Percentiles rank a stretch among this genome's conserved stretches.
Evolutionary conservation across 2,113 vertebrate species (phyloP).

Genomic region (Pleuronectes platessa): DNA sequence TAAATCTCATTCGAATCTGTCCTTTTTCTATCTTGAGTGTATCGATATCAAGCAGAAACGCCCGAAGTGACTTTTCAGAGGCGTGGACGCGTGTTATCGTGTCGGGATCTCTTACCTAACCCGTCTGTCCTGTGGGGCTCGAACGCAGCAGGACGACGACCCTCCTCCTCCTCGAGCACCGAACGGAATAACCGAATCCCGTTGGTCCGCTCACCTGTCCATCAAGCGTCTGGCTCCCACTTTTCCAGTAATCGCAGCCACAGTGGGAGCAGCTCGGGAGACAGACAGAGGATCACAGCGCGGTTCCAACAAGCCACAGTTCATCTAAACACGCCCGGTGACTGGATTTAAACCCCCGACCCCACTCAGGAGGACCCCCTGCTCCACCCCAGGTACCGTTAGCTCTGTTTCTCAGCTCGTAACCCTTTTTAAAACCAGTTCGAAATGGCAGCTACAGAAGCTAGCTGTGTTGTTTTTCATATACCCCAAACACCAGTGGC

Average conservation of each 20-base stretch:
- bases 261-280: conserved; percentile 18
- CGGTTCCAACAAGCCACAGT: not conserved
- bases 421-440: not conserved
- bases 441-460: conserved; percentile 6
- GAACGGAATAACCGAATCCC: not conserved
- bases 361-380: not conserved
- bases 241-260: conserved; percentile 70
- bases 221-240: conserved; percentile 29
- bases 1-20: too few species aligned
- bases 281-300: not conserved
- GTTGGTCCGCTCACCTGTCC: conserved; percentile 55
- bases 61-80: not conserved
- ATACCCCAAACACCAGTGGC: conserved; percentile 46
- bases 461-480: conserved; percentile 43
- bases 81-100: not conserved
- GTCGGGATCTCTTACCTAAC: not conserved
- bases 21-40: too few species aligned
- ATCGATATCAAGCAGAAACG: too few species aligned
- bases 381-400: conserved; percentile 55
- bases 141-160: conserved; percentile 37
- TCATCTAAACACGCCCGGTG: not conserved
- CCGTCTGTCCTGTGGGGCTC: not conserved
- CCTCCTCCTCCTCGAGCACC: not conserved
- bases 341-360: not conserved
- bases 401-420: not conserved